phyloP scores from a whole-genome alignment of 2,888 invertebrate genomes.

The Apamea epomidion region DNA sequence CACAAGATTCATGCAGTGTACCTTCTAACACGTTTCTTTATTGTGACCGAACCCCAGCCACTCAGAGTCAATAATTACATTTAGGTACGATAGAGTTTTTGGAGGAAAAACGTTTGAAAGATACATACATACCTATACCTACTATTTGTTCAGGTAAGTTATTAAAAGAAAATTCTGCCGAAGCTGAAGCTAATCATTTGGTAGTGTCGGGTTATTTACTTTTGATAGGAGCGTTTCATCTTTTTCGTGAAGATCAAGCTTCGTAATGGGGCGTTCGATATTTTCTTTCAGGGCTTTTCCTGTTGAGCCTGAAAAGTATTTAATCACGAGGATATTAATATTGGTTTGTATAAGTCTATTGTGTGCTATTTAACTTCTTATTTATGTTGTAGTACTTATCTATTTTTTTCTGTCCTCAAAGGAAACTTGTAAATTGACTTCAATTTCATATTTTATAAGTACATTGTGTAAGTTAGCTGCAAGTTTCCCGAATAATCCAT shows the following conservation, averaged over 20 bases:
- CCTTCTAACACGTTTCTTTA: constrained; percentile 4
- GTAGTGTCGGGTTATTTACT: constrained; percentile 34
- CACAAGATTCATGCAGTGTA: not conserved
- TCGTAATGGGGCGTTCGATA: not conserved
- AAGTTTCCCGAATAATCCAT: no score
- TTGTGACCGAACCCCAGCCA: constrained; percentile 36
- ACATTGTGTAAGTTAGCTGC: no score
- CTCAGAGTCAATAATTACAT: constrained; percentile 70
- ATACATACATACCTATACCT: constrained; percentile 15
- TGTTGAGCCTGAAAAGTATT: not conserved
- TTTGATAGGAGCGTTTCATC: constrained; percentile 17
- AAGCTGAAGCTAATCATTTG: constrained; percentile 27
- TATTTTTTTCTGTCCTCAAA: no score
- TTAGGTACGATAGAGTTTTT: constrained; percentile 55
- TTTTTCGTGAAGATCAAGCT: not conserved
- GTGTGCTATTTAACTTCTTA: no score
- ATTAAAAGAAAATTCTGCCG: constrained; percentile 32
- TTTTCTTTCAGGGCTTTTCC: not conserved
- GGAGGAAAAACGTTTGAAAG: constrained; percentile 54
- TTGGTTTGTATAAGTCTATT: no score
- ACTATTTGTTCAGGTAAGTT: constrained; percentile 51
- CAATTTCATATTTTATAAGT: no score
- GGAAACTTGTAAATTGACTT: no score
- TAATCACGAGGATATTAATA: no score
- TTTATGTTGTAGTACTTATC: no score